A percentile compares a stretch with the other conserved stretches of the same genome.
Conservation (phyloP, 2,888 invertebrate species). For the Acleris laterana region DNA sequence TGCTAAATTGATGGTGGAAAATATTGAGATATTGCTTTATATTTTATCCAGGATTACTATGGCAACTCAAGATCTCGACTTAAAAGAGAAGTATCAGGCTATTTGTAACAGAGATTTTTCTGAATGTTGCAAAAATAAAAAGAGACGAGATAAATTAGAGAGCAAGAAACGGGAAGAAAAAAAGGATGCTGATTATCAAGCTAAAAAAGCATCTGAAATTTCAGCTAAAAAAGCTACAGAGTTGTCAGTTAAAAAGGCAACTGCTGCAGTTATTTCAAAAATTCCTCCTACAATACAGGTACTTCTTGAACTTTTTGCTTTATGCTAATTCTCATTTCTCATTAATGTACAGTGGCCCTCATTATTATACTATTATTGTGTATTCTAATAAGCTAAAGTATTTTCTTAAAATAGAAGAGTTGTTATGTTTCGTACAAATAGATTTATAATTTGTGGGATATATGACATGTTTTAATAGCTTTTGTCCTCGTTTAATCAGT, state of each 20-base stretch:
- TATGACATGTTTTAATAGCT: too few relatives aligned
- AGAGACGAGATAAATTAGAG: conserved; percentile 54
- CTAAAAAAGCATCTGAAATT: conserved; percentile 43
- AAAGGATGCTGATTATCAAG: conserved; percentile 41
- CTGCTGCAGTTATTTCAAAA: conserved; percentile 58
- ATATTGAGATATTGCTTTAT: too few relatives aligned
- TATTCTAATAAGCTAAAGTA: too few relatives aligned
- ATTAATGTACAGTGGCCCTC: too few relatives aligned
- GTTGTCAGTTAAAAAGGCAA: conserved; percentile 5
- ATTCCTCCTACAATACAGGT: conserved; percentile 76
- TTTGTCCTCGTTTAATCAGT: too few relatives aligned
- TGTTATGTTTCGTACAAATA: too few relatives aligned
- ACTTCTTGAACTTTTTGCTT: background rate
- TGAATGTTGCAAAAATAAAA: conserved; percentile 70
- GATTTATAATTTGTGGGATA: too few relatives aligned
- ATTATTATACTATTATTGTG: too few relatives aligned
- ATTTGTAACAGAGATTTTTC: conserved; percentile 65
- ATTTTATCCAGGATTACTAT: conserved; percentile 64
- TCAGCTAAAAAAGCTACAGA: conserved; percentile 41
- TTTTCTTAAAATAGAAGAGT: too few relatives aligned
- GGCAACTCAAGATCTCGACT: conserved; percentile 66
- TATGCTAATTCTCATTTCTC: background rate
- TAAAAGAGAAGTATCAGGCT: conserved; percentile 67
- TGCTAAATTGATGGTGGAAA: too few relatives aligned
- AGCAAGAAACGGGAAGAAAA: conserved; percentile 56